Conservation (phyloP, 2,888 invertebrate genomes). For the Cylindroiulus punctatus region DNA sequence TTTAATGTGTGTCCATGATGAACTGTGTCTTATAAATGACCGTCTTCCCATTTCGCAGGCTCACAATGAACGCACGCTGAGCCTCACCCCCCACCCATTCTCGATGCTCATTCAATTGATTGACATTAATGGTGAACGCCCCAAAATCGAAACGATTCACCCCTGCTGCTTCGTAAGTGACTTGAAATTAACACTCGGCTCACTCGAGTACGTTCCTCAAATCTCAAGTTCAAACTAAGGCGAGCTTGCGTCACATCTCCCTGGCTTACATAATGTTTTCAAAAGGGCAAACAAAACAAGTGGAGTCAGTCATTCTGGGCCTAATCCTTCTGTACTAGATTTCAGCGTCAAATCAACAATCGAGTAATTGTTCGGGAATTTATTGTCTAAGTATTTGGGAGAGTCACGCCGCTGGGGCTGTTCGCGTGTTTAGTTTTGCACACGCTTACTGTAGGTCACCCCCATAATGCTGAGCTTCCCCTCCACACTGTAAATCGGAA, state of each 20-base stretch:
- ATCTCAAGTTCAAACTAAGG: slow-evolving; percentile 22
- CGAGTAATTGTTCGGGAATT: background rate
- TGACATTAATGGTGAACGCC: slow-evolving; percentile 43
- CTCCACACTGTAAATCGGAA: background rate
- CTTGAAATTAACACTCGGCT: slow-evolving; percentile 31
- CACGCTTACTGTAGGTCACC: background rate
- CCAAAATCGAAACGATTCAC: slow-evolving; percentile 37
- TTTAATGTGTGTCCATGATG: slow-evolving; percentile 4
- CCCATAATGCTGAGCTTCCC: background rate
- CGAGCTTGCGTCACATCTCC: background rate
- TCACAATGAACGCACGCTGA: background rate
- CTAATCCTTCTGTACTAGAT: slow-evolving; percentile 3
- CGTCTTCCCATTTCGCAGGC: background rate
- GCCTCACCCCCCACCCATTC: slow-evolving; percentile 4
- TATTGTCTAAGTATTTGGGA: background rate
- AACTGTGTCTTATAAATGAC: background rate
- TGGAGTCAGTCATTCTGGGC: background rate
- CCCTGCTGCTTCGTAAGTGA: slow-evolving; percentile 26
- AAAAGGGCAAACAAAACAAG: background rate
- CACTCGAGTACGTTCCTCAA: background rate
- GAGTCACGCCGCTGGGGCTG: background rate
- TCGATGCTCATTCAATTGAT: slow-evolving; percentile 13
- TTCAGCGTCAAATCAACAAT: slow-evolving; percentile 23
- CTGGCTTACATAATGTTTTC: background rate
- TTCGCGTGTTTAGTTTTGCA: background rate